phyloP scores from a whole-genome alignment of 1,140 invertebrate species.

The Hycleus phaleratus region DNA sequence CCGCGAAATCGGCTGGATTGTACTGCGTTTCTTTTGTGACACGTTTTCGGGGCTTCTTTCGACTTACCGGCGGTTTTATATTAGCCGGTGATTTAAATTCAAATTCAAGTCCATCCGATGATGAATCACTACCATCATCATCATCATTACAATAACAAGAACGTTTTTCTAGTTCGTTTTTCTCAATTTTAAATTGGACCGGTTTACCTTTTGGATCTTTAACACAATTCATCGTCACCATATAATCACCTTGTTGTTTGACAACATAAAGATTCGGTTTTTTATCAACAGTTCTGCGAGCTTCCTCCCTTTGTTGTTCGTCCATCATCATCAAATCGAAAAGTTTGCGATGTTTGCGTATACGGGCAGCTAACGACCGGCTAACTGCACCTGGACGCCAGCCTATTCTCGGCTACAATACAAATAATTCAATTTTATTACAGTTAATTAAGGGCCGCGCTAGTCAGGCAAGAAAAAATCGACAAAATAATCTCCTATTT shows the following conservation, averaged over 20 bases:
- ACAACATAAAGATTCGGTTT: constrained; percentile 48
- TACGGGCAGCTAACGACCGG: constrained; percentile 44
- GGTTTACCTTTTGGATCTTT: constrained; percentile 49
- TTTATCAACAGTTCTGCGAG: too few species aligned
- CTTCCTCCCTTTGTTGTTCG: too few species aligned
- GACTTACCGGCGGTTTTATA: constrained; percentile 33
- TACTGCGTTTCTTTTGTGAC: constrained; percentile 35
- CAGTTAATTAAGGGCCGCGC: too few species aligned
- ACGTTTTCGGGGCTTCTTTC: constrained; percentile 28
- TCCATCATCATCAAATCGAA: too few species aligned
- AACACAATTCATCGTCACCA: constrained; percentile 49
- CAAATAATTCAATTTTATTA: neutral
- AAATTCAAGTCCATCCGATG: constrained; percentile 35
- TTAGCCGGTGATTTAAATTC: constrained; percentile 39
- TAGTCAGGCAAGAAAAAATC: too few species aligned
- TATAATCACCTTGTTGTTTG: constrained; percentile 48
- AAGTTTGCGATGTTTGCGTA: constrained; percentile 35
- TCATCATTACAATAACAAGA: neutral
- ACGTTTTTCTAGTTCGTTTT: constrained; percentile 2
- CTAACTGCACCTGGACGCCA: constrained; percentile 49
- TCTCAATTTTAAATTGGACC: constrained; percentile 46
- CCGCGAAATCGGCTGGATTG: constrained; percentile 27
- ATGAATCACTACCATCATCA: constrained; percentile 19
- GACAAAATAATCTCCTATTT: too few species aligned
- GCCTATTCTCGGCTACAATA: constrained; percentile 43